Conservation (phyloP, 2,113 vertebrate species). For the Delphinus delphis region DNA sequence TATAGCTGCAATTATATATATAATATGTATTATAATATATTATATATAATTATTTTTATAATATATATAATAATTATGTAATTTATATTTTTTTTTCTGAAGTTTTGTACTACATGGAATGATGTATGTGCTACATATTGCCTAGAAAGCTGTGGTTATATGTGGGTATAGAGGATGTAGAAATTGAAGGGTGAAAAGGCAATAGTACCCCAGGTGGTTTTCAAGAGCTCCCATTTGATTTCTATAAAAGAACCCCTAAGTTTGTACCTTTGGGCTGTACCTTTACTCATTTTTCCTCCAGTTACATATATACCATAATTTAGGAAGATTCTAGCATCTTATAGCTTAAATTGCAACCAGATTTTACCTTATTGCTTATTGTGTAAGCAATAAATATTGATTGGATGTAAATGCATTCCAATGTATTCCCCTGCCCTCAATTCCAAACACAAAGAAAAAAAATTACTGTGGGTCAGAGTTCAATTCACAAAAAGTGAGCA, state of each 20-base stretch:
- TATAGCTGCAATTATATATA: no score
- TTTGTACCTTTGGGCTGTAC: not conserved
- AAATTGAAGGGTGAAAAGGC: not conserved
- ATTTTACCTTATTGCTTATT: conserved; percentile 18
- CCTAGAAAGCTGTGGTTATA: not conserved
- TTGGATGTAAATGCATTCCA: conserved; percentile 1
- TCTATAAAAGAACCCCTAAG: not conserved
- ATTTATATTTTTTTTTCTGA: not conserved
- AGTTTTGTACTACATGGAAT: not conserved
- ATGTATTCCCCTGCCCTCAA: not conserved
- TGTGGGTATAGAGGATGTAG: not conserved
- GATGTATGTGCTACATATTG: not conserved
- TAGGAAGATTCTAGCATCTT: not conserved
- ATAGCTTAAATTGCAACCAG: not conserved
- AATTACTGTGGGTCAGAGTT: conserved; percentile 2
- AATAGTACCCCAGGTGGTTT: not conserved
- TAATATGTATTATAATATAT: no score
- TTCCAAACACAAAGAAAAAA: not conserved
- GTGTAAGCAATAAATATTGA: conserved; percentile 44
- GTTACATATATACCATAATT: conserved; percentile 10
- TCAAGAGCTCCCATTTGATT: not conserved
- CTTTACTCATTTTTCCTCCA: not conserved
- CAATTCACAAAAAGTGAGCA: not conserved
- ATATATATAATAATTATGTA: no score
- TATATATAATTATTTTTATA: no score